Base-by-base conservation (phyloP, 1,140 invertebrate genomes). In the Aphidius gifuensis region DNA sequence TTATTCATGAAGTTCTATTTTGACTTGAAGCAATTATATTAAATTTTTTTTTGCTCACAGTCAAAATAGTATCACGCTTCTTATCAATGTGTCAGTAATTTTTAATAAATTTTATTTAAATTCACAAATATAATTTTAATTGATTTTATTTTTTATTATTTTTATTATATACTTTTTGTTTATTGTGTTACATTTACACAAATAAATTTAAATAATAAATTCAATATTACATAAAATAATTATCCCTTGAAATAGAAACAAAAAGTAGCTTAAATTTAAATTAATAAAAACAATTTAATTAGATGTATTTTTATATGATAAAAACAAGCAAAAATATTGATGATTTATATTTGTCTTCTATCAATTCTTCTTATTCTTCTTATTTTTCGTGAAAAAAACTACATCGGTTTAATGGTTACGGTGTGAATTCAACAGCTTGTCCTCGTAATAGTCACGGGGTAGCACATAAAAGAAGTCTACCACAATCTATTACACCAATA, bases 371-470 rank as follows among this genome's bases (percentile, higher is more conserved):
- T 77, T 71, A 67, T 70, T 75, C 73, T 76, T 73, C 73, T 58
- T 76, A 68, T 69, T 71, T 68, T 76, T 67, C 69, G 65, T 71
- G 2, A 32, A 32, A 32, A 32, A 32, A 32, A 32, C 23, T 32
- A 32, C 23, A 32, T 32, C 23, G 23, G 23, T 32, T 32, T 32
- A 32, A 32, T 32, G 23, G 23, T 32, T 32, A 32, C 23, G 23
- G 23, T 32, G 23, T 32, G 23, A 32, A 32, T 32, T 32, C 23
- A 32, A 78, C 81, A 79, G 82, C 80, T 70, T 82, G 82, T 70
- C 84, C 85, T 77, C 84, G 89, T 82, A 92, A 92, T 87, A 87
- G 83, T 83, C 89, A 92, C 80, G 90, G 91, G 76, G 91, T 92
- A 82, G 87, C 86, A 77, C 90, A 91, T 85, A 88, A 89, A 82